Evolutionary conservation across 2,888 invertebrate genomes (phyloP).

Genomic region (Branchipolynoe longqiensis): DNA sequence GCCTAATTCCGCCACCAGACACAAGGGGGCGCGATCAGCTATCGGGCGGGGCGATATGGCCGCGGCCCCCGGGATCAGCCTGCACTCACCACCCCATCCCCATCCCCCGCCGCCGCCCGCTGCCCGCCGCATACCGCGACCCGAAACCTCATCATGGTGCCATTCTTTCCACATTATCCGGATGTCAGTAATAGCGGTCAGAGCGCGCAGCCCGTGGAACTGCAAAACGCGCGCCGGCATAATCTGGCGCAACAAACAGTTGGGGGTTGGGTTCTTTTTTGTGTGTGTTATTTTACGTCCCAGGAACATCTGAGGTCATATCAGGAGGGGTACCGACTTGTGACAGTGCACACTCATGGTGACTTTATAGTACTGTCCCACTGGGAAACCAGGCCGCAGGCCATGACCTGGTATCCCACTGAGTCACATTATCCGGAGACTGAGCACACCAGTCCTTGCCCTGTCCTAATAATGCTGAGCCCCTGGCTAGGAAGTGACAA

Average conservation of each 20-base stretch:
- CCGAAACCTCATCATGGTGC: slow-evolving; percentile 18
- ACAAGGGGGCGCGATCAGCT: not conserved
- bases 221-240: not conserved
- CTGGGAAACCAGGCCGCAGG: too few relatives aligned
- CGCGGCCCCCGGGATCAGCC: not conserved
- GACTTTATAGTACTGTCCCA: too few relatives aligned
- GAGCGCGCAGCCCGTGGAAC: not conserved
- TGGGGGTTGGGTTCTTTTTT: too few relatives aligned
- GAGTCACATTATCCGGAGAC: too few relatives aligned
- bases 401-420: too few relatives aligned
- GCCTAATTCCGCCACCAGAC: slow-evolving; percentile 47
- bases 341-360: too few relatives aligned
- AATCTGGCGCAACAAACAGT: not conserved
- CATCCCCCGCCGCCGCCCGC: not conserved
- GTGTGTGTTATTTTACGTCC: too few relatives aligned
- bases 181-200: not conserved
- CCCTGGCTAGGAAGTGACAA: too few relatives aligned
- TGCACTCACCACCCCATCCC: not conserved
- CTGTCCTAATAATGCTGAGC: too few relatives aligned
- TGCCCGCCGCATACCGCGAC: not conserved
- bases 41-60: not conserved
- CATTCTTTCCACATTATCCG: slow-evolving; percentile 37
- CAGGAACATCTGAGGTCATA: too few relatives aligned
- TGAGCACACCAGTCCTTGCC: too few relatives aligned
- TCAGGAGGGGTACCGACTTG: too few relatives aligned